Base-by-base conservation (phyloP, 2,888 invertebrate species). In the Oscheius sp. region DNA sequence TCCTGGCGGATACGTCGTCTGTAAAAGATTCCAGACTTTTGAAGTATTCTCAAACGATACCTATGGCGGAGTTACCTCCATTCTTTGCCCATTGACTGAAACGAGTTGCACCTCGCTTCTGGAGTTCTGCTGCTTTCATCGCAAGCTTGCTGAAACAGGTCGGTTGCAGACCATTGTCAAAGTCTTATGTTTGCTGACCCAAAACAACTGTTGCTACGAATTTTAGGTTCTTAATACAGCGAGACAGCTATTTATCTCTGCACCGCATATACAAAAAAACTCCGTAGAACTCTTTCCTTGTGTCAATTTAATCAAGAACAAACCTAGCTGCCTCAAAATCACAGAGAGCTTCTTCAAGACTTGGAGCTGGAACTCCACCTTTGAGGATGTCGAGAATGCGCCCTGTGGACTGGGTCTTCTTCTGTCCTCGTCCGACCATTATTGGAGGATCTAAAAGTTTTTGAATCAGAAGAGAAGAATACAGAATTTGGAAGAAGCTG, bases 251-350 rank as follows among this genome's bases (percentile, higher is more conserved):
- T 21, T 21, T 21, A 21, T 21, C 21, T 21, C 21, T 21, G 21
- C 21, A 21, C 21, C 21, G 21, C 21, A 21, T 21, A 21, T 21
- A 21, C 21, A 21, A 21, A 21, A 21, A 21, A 21, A 21, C 21
- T 21, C 21, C 21, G 21, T 21, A 21, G 21, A 21, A 21, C 21
- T 21, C 21, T 21, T 21, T 21, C 21, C 21, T 21, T 21, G 21
- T 21, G 21, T 21, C 21, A 21, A 21, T 21, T 21, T 21, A 21
- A 21, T 0, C 21, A 47, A 33, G 13, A 29, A 33, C 9, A 11
- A 51, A 72, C 72, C 72, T 57, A 37, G 63, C 72, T 2, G 60
- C 42, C 32, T 72, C 72, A 21, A 72, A 62, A 62, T 72, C 72
- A 29, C 11, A 60, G 33, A 72, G 55, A 37, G 63, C 72, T 2